Base-by-base conservation (phyloP, 1,140 invertebrate genomes). In the Neoseiulus cucumeris region DNA sequence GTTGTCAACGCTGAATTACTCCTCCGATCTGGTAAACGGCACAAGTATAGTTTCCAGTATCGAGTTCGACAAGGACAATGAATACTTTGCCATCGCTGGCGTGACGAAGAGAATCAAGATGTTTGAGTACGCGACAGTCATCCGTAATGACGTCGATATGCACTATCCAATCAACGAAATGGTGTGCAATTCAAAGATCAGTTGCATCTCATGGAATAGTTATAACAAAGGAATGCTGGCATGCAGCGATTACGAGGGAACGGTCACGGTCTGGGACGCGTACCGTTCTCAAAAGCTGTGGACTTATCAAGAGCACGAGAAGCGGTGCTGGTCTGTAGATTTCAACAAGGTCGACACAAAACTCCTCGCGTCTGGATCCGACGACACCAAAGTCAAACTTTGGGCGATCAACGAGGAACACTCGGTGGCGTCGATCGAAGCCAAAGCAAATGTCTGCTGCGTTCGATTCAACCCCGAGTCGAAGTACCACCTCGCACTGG, bases 51-150 rank as follows among this genome's bases (percentile, higher is more conserved):
- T 95, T 0, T 94, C 91, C 22, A 81, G 89, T 70, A 94, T 97
- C 70, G 92, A 96, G 76, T 97, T 97, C 77, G 91, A 97, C 73
- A 90, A 92, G 75, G 91, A 96, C 75, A 87, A 89, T 74, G 91
- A 96, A 77, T 91, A 85, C 76, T 95, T 97, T 78, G 92, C 91
- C 0, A 92, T 96, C 69, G 92, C 91, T 44, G 92, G 93, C 17
- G 91, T 97, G 1, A 94, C 91, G 0, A 94, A 92, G 73, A 83
- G 89, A 66, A 96, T 97, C 42, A 94, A 95, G 76, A 73, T 80
- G 20, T 82, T 91, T 79, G 91, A 96, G 73, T 96, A 90, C 76
- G 82, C 83, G 30, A 81, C 82, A 59, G 88, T 95, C 14, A 84
- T 94, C 55, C 80, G 85, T 42, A 89, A 91, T 73, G 79, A 81